A percentile compares a stretch with the other conserved stretches of the same genome.
Conservation (phyloP, 2,888 invertebrate genomes). For the Panzeria rudis region DNA sequence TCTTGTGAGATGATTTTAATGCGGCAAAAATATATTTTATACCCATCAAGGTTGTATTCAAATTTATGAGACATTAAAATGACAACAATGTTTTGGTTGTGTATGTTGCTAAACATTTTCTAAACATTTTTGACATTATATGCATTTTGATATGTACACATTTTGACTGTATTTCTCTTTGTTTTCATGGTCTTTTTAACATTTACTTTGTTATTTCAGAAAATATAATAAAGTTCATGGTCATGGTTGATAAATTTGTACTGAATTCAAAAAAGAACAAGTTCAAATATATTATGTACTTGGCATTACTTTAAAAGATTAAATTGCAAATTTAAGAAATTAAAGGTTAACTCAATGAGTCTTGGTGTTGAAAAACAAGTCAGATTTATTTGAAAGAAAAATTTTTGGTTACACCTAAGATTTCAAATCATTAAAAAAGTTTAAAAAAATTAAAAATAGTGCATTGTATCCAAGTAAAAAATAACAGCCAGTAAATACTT, state of each 20-base stretch:
- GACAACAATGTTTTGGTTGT: constrained; percentile 56
- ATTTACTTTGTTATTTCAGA: constrained; percentile 10
- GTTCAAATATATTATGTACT: neutral
- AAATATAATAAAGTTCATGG: constrained; percentile 51
- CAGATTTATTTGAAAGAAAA: too few species aligned
- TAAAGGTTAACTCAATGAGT: too few species aligned
- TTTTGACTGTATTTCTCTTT: constrained; percentile 8
- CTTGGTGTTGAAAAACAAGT: too few species aligned
- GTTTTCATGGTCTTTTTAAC: constrained; percentile 6
- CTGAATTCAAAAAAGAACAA: neutral
- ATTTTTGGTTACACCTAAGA: too few species aligned
- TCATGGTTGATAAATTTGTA: constrained; percentile 26
- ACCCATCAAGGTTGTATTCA: constrained; percentile 70
- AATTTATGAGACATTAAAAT: constrained; percentile 71
- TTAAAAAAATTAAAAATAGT: too few species aligned
- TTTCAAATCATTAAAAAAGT: too few species aligned
- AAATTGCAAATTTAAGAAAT: neutral
- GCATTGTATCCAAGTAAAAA: too few species aligned
- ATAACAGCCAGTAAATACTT: too few species aligned
- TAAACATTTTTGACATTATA: constrained; percentile 58
- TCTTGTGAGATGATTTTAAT: constrained; percentile 15
- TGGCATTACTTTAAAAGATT: neutral
- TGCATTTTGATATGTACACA: constrained; percentile 18
- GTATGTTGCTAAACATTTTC: constrained; percentile 58
- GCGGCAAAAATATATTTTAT: constrained; percentile 46